These are phyloP conservation scores for Cyrtodaria siliqua DNA, from an alignment of 2,888 invertebrate species.

Conservation along the genomic window DNA sequence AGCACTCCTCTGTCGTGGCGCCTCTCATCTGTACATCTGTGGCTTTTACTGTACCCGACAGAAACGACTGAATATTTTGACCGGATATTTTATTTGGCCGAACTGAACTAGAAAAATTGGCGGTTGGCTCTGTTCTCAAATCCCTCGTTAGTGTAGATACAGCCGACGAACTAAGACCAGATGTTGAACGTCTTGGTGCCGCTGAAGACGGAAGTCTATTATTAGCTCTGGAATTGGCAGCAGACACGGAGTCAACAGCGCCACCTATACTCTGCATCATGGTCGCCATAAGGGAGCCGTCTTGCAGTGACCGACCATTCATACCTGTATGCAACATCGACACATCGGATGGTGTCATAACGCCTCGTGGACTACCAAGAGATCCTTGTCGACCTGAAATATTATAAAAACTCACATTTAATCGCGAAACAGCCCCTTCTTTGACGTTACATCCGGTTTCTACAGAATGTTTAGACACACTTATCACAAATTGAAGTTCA, in stretches of 20 bases:
- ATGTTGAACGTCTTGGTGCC: no score
- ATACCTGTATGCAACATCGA: no score
- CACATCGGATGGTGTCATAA: constrained; percentile 6
- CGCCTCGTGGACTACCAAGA: no score
- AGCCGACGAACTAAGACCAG: no score
- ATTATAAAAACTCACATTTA: constrained; percentile 16
- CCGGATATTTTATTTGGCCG: neutral
- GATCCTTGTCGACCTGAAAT: constrained; percentile 28
- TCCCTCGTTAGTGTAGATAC: no score
- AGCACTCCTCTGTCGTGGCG: constrained; percentile 41
- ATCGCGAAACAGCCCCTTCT: constrained; percentile 2
- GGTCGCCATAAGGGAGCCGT: constrained; percentile 15
- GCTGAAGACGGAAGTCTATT: no score
- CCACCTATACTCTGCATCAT: constrained; percentile 21
- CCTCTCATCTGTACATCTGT: constrained; percentile 8
- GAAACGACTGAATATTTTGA: constrained; percentile 20
- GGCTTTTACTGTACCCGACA: constrained; percentile 20
- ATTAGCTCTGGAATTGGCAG: constrained; percentile 18
- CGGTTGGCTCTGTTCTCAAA: no score
- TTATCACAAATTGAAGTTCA: no score
- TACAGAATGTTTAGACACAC: no score
- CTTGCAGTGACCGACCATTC: neutral
- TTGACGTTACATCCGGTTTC: no score
- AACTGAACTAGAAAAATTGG: no score
- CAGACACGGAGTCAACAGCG: constrained; percentile 17